These are phyloP conservation scores for Catharus bicknelli DNA, from an alignment of 2,113 vertebrate species.

Conservation along the genomic window DNA sequence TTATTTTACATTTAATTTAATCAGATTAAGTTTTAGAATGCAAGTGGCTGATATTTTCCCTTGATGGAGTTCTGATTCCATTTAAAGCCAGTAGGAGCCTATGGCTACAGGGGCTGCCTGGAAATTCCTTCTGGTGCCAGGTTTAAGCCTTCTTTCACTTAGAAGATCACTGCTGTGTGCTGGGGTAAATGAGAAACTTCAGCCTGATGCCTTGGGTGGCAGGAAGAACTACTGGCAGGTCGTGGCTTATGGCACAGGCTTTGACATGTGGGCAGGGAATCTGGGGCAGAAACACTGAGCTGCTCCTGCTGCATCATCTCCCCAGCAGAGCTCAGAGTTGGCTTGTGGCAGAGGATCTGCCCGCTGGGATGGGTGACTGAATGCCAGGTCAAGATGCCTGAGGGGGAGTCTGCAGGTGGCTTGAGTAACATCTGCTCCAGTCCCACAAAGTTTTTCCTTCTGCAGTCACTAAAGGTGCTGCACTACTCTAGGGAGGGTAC, in stretches of 20 bases:
- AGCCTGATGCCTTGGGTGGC: background rate
- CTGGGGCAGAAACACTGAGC: background rate
- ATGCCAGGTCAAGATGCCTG: background rate
- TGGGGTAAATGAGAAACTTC: background rate
- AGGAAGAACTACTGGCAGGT: background rate
- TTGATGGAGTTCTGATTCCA: constrained; percentile 25
- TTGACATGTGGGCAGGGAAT: background rate
- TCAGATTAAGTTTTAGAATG: constrained; percentile 9
- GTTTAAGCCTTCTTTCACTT: background rate
- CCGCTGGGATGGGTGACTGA: background rate
- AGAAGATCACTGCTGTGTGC: background rate
- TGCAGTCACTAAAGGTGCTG: background rate
- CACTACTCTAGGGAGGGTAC: background rate
- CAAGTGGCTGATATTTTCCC: background rate
- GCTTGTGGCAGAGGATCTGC: background rate
- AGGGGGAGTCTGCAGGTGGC: background rate
- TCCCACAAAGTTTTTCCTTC: background rate
- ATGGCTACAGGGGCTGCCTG: constrained; percentile 6
- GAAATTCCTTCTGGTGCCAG: background rate
- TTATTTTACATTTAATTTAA: background rate
- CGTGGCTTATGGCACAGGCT: background rate
- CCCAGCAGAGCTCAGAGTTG: background rate
- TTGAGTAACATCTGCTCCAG: background rate
- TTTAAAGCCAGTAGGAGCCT: background rate
- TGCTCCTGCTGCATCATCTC: background rate